Conservation (phyloP, 2,888 invertebrate genomes). For the Globia sparganii region DNA sequence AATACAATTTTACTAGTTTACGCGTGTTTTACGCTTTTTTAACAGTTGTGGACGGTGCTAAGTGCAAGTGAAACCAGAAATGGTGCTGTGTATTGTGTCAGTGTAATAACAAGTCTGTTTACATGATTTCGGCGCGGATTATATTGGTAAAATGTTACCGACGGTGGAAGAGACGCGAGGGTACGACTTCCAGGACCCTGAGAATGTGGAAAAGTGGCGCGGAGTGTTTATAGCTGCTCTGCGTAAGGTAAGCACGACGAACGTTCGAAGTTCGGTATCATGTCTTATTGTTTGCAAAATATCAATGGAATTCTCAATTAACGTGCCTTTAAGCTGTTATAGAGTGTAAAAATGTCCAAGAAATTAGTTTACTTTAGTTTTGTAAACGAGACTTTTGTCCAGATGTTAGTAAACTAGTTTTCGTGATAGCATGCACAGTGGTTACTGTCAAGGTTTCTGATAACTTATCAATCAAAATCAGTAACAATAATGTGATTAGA, state of each 20-base stretch:
- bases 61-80: constrained; percentile 76
- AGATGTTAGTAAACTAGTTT: constrained; percentile 61
- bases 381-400: constrained; percentile 13
- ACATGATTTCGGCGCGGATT: constrained; percentile 85
- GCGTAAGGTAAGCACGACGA: constrained; percentile 92
- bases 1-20: constrained; percentile 65
- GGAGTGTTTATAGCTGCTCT: constrained; percentile 96
- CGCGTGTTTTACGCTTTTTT: constrained; percentile 65
- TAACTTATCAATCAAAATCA: constrained; percentile 64
- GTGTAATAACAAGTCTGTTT: constrained; percentile 82
- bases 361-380: constrained; percentile 4
- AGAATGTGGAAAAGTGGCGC: constrained; percentile 97
- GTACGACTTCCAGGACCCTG: constrained; percentile 97
- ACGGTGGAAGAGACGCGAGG: constrained; percentile 89
- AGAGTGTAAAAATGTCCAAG: not conserved
- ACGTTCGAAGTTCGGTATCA: constrained; percentile 26
- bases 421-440: constrained; percentile 21
- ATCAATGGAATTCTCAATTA: constrained; percentile 28
- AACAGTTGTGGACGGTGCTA: constrained; percentile 70
- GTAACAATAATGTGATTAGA: constrained; percentile 46
- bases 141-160: constrained; percentile 86
- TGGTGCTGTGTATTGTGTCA: constrained; percentile 80
- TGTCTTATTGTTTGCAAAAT: constrained; percentile 53
- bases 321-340: not conserved
- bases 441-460: constrained; percentile 61